A percentile compares a stretch with the other conserved stretches of the same genome.
Conservation (phyloP, 2,113 vertebrate species). For the Colinus virginianus region DNA sequence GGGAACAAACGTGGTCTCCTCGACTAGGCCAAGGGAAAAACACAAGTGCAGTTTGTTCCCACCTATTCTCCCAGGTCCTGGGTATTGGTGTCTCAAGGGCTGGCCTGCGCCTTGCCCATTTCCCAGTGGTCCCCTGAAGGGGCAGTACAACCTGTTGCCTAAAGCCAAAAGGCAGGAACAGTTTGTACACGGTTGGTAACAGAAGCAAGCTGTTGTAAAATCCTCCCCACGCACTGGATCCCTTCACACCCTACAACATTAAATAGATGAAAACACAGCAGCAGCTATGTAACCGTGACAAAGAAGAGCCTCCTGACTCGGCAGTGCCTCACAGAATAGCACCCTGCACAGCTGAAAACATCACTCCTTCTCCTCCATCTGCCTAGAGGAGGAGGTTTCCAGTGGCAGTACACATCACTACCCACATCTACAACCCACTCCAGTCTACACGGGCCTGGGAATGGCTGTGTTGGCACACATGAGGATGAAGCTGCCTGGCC, state of each 20-base stretch:
- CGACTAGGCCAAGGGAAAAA: neutral
- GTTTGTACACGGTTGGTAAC: neutral
- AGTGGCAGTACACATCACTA: rapidly evolving
- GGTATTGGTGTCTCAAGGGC: rapidly evolving
- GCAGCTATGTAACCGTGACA: neutral
- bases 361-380: neutral
- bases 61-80: neutral
- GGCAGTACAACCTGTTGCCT: conserved; percentile 6
- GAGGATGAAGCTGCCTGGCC: neutral
- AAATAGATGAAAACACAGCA: neutral
- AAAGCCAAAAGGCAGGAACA: conserved; percentile 23
- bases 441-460: rapidly evolving
- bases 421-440: neutral
- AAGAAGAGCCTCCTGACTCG: neutral
- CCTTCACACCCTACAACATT: neutral
- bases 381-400: neutral
- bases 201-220: conserved; percentile 13
- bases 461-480: neutral
- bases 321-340: neutral
- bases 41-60: neutral
- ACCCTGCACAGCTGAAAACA: neutral
- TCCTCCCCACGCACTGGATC: neutral
- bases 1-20: neutral
- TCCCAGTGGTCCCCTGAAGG: neutral
- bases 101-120: neutral